These are phyloP conservation scores for Tympanoctomys barrerae DNA, from an alignment of 2,797 vertebrate species.

Conservation along the genomic window DNA sequence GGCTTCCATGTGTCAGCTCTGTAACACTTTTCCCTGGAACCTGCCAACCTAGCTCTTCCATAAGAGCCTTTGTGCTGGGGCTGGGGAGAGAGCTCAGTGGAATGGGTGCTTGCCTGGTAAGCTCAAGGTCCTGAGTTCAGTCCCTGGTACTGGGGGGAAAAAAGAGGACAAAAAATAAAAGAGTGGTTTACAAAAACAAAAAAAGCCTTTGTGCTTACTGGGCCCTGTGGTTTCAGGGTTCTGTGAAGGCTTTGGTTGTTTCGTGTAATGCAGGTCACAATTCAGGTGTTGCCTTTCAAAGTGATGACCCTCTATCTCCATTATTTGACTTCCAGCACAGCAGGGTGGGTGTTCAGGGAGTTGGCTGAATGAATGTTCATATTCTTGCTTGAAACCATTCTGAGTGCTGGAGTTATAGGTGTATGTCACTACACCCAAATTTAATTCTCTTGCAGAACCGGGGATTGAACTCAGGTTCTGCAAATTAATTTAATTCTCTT, in stretches of 20 bases:
- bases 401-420: neutral
- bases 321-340: neutral
- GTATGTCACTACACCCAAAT: neutral
- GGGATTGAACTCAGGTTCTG: too few species aligned
- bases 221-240: neutral
- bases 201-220: neutral
- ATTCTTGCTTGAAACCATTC: neutral
- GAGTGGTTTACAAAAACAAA: too few species aligned
- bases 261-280: neutral
- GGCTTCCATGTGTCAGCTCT: neutral
- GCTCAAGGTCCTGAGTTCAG: too few species aligned
- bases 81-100: too few species aligned
- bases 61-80: neutral
- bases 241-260: neutral
- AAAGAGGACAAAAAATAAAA: too few species aligned
- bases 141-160: too few species aligned
- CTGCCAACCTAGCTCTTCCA: neutral
- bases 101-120: too few species aligned
- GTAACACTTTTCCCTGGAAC: neutral
- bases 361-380: neutral
- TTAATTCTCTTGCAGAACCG: neutral
- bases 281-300: conserved; percentile 19
- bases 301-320: neutral
- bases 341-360: neutral
- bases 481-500: neutral